Base-by-base conservation (phyloP, 2,888 invertebrate species). In the Agrochola macilenta region DNA sequence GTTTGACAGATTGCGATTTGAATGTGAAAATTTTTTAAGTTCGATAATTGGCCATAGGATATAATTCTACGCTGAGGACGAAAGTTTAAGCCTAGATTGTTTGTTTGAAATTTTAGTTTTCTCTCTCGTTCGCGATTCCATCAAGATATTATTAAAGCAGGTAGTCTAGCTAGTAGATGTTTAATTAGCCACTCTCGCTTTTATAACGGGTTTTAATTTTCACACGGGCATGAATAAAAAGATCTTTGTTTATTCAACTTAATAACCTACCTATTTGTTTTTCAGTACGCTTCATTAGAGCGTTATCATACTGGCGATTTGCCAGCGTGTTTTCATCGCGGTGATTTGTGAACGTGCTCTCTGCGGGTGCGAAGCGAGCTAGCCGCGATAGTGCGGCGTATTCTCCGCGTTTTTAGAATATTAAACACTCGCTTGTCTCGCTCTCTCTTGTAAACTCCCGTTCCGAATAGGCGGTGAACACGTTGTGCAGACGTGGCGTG, bases 141-240 rank as follows among this genome's bases (percentile, higher is more conserved):
- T 70, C 54, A 52, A 61, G 65, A 64, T 80, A 39, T 66, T 75
- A 65, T 54, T 69, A 57, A 39, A 54, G 26, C 69, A 8, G 12
- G n/a, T 60, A n/a, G 30, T 11, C 57, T 54, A 46, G 54, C 66
- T 39, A 20, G 52, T 46, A 46, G 58, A 69, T 69, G 60, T 78
- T 81, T 71, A 63, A 69, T 86, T 78, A 65, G 35, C 30, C 49
- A 68, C 76, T 81, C 71, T 81, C 70, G 80, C 49, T 81, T 66
- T 68, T 66, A 61, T 63, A 81, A 80, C 81, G 57, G 81, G 17
- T 68, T 70, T 58, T 30, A 30, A 68, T 81, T 81, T 81, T 81
- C 76, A 39, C 76, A 81, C 76, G 35, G 35, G 71, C 61, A 66
- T 23, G 46, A 52, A 46, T 69, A 75, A 57, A 54, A 65, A 60